A percentile compares a stretch with the other conserved stretches of the same genome.
These are phyloP conservation scores for Sylvicapra grimmia DNA, from an alignment of 2,113 vertebrate species.

Conservation along the genomic window DNA sequence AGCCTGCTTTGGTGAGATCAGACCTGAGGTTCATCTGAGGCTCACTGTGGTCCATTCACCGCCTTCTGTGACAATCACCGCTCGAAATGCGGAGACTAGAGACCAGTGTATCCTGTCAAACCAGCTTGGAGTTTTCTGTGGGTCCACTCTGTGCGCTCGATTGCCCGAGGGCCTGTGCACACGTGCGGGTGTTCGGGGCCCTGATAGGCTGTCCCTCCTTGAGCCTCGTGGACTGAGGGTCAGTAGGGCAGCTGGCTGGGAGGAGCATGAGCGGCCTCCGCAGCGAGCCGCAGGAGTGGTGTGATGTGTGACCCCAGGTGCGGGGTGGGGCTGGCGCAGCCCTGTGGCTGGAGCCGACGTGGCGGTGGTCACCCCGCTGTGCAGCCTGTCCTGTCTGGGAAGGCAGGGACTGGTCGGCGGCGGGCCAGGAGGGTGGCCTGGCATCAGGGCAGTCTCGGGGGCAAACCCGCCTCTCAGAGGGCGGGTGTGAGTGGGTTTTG, in stretches of 20 bases:
- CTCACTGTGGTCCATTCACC: neutral
- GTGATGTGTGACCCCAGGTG: too few relatives aligned
- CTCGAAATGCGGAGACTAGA: neutral
- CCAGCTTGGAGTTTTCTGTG: neutral
- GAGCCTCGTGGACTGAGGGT: neutral
- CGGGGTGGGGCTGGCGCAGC: neutral
- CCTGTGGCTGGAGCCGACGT: neutral
- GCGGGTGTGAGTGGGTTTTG: neutral
- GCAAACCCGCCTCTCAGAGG: neutral
- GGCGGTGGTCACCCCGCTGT: neutral
- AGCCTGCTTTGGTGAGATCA: too few relatives aligned
- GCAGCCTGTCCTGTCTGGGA: neutral
- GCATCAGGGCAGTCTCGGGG: neutral
- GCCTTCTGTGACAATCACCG: neutral
- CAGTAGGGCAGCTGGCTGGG: fast-evolving
- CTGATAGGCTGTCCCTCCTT: neutral
- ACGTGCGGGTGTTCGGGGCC: neutral
- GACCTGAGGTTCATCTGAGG: neutral
- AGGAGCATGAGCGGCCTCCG: neutral
- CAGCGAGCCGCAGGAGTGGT: neutral
- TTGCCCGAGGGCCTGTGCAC: neutral
- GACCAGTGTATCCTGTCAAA: neutral
- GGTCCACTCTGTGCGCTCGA: neutral
- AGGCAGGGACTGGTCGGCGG: neutral
- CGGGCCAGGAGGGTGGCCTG: neutral